phyloP scores from a whole-genome alignment of 2,888 invertebrate species.

The Chloroclystis v-ata region DNA sequence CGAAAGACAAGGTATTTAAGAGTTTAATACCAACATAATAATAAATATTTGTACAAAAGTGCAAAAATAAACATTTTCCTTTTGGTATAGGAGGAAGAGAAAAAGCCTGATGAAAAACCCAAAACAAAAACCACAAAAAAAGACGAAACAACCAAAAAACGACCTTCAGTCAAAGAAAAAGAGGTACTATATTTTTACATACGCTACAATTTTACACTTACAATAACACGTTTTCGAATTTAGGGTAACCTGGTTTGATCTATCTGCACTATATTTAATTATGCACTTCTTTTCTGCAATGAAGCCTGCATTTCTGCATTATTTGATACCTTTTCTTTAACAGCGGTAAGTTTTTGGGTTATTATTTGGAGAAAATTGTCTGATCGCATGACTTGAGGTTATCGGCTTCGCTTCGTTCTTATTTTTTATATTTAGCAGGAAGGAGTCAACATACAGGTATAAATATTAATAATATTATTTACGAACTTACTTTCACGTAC shows the following conservation, averaged over 20 bases:
- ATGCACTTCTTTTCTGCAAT: slow-evolving; percentile 21
- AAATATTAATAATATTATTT: too few species aligned
- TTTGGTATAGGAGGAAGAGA: slow-evolving; percentile 60
- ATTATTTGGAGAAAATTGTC: slow-evolving; percentile 30
- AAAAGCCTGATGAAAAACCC: slow-evolving; percentile 67
- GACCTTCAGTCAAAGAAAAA: slow-evolving; percentile 67
- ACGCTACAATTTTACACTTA: slow-evolving; percentile 29
- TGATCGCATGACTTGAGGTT: slow-evolving; percentile 45
- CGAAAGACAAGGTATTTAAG: slow-evolving; percentile 65
- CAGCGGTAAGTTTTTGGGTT: slow-evolving; percentile 15
- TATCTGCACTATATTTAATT: slow-evolving; percentile 21
- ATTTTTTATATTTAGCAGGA: slow-evolving; percentile 13
- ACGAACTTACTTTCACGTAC: too few species aligned
- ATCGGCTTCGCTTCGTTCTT: slow-evolving; percentile 43
- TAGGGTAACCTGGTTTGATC: slow-evolving; percentile 30
- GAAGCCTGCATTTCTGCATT: not conserved
- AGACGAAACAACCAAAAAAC: slow-evolving; percentile 65
- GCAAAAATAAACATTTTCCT: not conserved
- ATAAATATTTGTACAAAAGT: not conserved
- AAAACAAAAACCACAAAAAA: slow-evolving; percentile 63
- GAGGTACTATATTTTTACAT: too few species aligned
- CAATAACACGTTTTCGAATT: slow-evolving; percentile 36
- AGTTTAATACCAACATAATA: not conserved
- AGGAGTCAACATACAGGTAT: slow-evolving; percentile 6
- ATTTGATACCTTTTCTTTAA: slow-evolving; percentile 9